Evolutionary conservation across 1,140 invertebrate genomes (phyloP), one percentile per base, ranked within the genome.

Genomic region (Euura saliciscinereae): DNA sequence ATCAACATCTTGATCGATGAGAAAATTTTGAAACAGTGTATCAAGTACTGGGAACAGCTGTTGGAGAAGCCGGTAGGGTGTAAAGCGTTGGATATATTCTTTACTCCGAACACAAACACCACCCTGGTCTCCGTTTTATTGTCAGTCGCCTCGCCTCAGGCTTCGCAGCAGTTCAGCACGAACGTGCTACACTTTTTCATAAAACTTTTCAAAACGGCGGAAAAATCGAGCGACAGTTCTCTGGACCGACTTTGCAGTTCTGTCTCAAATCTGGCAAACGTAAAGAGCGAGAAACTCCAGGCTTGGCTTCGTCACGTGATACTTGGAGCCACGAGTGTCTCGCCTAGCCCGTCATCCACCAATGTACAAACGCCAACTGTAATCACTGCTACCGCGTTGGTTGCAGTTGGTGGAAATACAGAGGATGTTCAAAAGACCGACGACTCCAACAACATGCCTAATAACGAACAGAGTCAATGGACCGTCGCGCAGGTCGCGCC

Each of bases 11-110:
- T 84, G 43, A 88, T 94, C 4, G 90, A 93, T 81, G 93, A 93
- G 76, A 91, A 90, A 69, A 91, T 94, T 59, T 83, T 94, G 5
- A 90, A 92, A 74, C 91, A 92, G 73, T 94, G 91, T 78, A 83
- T 94, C 6, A 90, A 93, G 75, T 97, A 96, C 79, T 94, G 97
- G 91, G 95, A 97, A 84, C 92, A 92, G 75, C 90, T 96, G 68
- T 80, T 98, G 7, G 95, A 97, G 44, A 94, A 93, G 75, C 88
- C 92, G 10, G 89, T 92, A 1, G 96, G 96, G 0, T 90, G 94
- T 66, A 90, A 92, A 78, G 96, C 96, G 0, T 90, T 98, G 76
- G 92, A 95, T 72, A 88, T 91, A 73, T 96, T 97, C 77, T 97
- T 97, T 73, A 90, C 89, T 2, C 89, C 90, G 2, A 80, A 87